Conservation (phyloP, 2,797 vertebrate genomes). For the Muraenolepis orangiensis region DNA sequence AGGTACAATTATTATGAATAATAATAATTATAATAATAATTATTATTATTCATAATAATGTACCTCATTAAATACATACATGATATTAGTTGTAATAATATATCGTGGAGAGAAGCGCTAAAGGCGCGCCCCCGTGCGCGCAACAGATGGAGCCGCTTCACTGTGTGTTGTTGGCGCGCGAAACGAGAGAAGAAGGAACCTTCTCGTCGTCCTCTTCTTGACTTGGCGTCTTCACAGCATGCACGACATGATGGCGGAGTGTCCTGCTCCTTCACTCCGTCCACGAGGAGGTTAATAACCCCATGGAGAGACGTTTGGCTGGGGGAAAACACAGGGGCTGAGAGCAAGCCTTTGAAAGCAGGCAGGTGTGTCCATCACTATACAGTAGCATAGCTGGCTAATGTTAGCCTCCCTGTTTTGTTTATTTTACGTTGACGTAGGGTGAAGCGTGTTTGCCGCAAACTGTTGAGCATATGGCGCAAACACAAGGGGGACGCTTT, state of each 20-base stretch:
- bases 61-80: too few species aligned
- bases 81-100: too few species aligned
- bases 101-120: background rate
- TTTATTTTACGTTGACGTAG: background rate
- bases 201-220: background rate
- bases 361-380: background rate
- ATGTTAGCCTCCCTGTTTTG: background rate
- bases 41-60: too few species aligned
- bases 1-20: too few species aligned
- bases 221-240: background rate
- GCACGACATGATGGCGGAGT: background rate
- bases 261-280: background rate
- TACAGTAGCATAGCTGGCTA: background rate
- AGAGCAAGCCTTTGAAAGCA: background rate
- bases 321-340: background rate
- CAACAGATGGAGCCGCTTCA: conserved; percentile 19
- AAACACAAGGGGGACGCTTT: background rate
- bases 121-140: conserved; percentile 49
- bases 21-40: too few species aligned
- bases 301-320: background rate
- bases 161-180: conserved; percentile 50
- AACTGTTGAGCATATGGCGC: background rate
- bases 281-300: background rate
- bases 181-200: conserved; percentile 48
- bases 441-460: background rate